Percentiles rank a stretch among this genome's conserved stretches.
Conservation (phyloP, 2,797 vertebrate species). For the Coreius guichenoti region DNA sequence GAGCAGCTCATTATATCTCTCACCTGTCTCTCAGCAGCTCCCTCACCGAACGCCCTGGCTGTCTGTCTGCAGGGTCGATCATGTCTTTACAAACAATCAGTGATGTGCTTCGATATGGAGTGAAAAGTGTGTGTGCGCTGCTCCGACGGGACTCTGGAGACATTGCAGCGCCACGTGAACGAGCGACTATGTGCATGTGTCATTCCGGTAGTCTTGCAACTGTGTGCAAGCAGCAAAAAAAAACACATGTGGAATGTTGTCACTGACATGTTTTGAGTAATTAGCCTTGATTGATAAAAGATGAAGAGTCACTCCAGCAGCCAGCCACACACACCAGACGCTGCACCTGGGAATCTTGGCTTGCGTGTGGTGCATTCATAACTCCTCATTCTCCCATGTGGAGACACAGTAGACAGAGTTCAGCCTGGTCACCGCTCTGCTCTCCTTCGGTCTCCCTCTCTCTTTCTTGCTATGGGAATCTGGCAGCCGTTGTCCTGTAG, state of each 20-base stretch:
- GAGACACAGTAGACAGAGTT: constrained; percentile 59
- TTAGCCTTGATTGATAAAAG: constrained; percentile 85
- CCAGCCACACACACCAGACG: constrained; percentile 56
- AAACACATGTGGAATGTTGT: constrained; percentile 76
- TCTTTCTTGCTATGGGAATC: constrained; percentile 43
- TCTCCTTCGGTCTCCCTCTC: constrained; percentile 40
- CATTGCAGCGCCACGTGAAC: neutral
- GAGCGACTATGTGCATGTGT: constrained; percentile 5
- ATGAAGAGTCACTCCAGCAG: constrained; percentile 66
- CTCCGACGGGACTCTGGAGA: neutral
- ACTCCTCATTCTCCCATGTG: constrained; percentile 67
- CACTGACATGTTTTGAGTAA: constrained; percentile 77
- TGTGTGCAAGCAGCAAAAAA: constrained; percentile 38
- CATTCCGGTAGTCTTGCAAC: constrained; percentile 28
- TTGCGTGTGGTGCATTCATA: constrained; percentile 69
- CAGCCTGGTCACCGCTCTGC: constrained; percentile 50
- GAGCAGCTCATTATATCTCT: constrained; percentile 62
- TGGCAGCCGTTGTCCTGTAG: constrained; percentile 11
- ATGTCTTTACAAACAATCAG: constrained; percentile 70
- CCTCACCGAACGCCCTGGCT: constrained; percentile 40
- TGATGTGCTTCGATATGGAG: constrained; percentile 63
- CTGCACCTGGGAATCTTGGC: constrained; percentile 85
- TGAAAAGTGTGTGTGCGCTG: constrained; percentile 43
- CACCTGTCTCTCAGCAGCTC: constrained; percentile 67
- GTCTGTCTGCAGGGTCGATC: constrained; percentile 62